Conservation (phyloP, 1,140 invertebrate species). For the Magallana ariakensis region DNA sequence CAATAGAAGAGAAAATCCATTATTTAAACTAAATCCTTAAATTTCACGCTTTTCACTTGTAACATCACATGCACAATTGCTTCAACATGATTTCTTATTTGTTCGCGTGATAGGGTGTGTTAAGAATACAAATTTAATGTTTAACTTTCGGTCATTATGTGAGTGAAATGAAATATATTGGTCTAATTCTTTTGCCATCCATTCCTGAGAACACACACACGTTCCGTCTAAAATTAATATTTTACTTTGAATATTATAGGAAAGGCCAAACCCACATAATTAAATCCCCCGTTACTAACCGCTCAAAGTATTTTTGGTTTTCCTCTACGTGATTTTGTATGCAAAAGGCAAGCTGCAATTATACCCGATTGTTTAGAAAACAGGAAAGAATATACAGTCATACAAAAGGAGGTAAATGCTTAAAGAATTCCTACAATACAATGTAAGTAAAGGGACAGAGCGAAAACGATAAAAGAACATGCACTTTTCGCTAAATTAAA, state of each 20-base stretch:
- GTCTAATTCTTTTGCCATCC: background rate
- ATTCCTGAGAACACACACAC: constrained; percentile 9
- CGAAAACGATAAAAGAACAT: background rate
- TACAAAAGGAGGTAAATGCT: background rate
- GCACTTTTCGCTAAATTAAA: background rate
- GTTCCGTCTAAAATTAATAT: constrained; percentile 26
- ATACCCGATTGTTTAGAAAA: background rate
- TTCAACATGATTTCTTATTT: constrained; percentile 35
- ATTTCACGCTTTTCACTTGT: constrained; percentile 34
- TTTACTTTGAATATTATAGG: background rate
- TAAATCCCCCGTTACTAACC: background rate
- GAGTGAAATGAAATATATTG: constrained; percentile 38
- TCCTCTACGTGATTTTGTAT: background rate
- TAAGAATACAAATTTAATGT: constrained; percentile 9
- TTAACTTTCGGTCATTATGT: constrained; percentile 33
- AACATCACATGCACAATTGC: constrained; percentile 34
- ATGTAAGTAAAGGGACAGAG: background rate
- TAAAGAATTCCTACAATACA: background rate
- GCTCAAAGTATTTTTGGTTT: background rate
- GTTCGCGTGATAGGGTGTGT: constrained; percentile 23
- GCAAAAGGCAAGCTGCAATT: background rate
- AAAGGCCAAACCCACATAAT: constrained; percentile 9
- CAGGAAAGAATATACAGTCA: background rate
- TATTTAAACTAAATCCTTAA: constrained; percentile 37
- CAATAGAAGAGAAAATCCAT: constrained; percentile 36